phyloP scores from a whole-genome alignment of 2,888 invertebrate genomes.

The Oligia strigilis region DNA sequence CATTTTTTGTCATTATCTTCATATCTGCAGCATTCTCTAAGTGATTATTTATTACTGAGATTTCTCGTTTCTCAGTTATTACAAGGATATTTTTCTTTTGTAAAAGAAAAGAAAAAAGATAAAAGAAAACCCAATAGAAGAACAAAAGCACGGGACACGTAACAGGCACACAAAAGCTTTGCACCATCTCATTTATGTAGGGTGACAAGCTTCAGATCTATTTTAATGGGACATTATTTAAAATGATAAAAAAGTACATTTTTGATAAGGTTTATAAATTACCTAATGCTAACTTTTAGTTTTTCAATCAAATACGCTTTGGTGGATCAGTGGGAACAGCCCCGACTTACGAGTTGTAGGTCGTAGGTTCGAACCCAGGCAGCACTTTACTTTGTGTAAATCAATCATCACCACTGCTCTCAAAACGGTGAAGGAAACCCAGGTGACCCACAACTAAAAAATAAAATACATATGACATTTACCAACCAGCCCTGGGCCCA shows the following conservation, averaged over 20 bases:
- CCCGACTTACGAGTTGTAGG: neutral
- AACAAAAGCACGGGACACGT: conserved; percentile 68
- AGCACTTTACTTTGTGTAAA: neutral
- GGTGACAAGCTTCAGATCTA: conserved; percentile 49
- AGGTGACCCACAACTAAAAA: too few relatives aligned
- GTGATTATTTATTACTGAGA: conserved; percentile 58
- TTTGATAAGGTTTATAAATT: too few relatives aligned
- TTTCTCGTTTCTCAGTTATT: conserved; percentile 55
- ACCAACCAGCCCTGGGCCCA: neutral
- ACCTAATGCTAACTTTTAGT: too few relatives aligned
- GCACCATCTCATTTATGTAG: conserved; percentile 66
- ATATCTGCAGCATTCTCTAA: conserved; percentile 30
- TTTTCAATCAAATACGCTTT: too few relatives aligned
- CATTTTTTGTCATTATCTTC: conserved; percentile 29
- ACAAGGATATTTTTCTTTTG: conserved; percentile 56
- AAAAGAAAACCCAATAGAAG: conserved; percentile 67
- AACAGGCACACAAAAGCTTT: conserved; percentile 71
- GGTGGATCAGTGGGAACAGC: too few relatives aligned
- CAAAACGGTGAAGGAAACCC: neutral
- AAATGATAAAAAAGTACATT: too few relatives aligned
- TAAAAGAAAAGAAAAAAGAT: conserved; percentile 57
- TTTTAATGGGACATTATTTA: neutral
- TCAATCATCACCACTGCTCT: neutral
- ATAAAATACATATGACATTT: neutral
- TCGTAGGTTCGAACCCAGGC: neutral